Evolutionary conservation across 2,888 invertebrate species (phyloP).

Genomic region (Exephanes ischioxanthus): DNA sequence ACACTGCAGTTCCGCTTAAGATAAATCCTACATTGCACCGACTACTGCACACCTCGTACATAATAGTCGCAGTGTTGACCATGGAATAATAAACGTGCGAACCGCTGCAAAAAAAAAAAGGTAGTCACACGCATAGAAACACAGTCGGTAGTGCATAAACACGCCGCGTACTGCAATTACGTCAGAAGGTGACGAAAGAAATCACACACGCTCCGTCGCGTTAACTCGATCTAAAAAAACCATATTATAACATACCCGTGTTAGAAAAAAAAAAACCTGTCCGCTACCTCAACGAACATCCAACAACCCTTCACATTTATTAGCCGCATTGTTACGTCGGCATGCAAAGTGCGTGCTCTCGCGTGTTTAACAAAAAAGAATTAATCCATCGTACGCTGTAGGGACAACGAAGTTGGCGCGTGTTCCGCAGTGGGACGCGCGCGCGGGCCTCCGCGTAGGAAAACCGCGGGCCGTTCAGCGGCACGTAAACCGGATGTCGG

Average conservation of each 20-base stretch:
- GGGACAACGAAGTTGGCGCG: not conserved
- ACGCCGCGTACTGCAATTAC: slow-evolving; percentile 41
- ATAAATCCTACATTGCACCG: not conserved
- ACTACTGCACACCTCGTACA: slow-evolving; percentile 2
- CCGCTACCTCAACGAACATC: not conserved
- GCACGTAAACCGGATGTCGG: slow-evolving; percentile 6
- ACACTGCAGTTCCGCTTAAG: no score
- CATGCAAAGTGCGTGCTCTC: slow-evolving; percentile 12
- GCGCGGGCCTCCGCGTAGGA: not conserved
- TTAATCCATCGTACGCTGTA: slow-evolving; percentile 46
- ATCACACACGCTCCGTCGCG: not conserved
- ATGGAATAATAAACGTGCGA: slow-evolving; percentile 55
- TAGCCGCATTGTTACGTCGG: not conserved
- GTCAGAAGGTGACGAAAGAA: slow-evolving; percentile 59
- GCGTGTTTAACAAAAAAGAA: slow-evolving; percentile 42
- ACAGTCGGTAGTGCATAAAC: not conserved
- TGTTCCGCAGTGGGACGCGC: not conserved
- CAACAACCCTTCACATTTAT: not conserved
- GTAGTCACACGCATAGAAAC: not conserved
- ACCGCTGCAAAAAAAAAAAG: slow-evolving; percentile 10
- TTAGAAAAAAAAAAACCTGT: not conserved
- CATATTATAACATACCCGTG: not conserved
- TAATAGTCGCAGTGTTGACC: slow-evolving; percentile 31
- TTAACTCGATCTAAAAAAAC: not conserved
- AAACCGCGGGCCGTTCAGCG: slow-evolving; percentile 15